Evolutionary conservation across 2,888 invertebrate genomes (phyloP).

Genomic region (Myathropa florea): DNA sequence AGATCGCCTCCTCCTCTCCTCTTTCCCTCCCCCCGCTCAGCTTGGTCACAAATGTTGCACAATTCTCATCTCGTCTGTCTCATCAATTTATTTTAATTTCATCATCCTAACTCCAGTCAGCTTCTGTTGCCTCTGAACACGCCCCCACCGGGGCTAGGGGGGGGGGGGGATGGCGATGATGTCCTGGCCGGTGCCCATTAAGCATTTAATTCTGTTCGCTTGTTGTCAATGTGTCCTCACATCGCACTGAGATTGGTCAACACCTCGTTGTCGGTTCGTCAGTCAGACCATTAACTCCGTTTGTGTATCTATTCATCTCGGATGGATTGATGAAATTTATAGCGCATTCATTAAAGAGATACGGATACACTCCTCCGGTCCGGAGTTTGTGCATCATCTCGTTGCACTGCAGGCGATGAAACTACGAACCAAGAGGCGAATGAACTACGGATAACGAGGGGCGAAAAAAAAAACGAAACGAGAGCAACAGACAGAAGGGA

Average conservation of each 20-base stretch:
- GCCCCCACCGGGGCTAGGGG: too few relatives aligned
- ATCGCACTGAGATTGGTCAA: slow-evolving; percentile 34
- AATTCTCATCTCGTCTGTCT: slow-evolving; percentile 47
- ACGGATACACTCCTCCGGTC: neutral
- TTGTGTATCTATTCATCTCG: slow-evolving; percentile 18
- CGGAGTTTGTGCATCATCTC: neutral
- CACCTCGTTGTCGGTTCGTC: slow-evolving; percentile 40
- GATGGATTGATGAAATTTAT: slow-evolving; percentile 16
- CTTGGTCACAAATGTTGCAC: slow-evolving; percentile 32
- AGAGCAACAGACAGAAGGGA: neutral
- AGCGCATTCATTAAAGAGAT: slow-evolving; percentile 31
- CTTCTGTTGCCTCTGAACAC: neutral
- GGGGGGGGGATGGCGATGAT: neutral
- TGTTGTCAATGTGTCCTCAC: slow-evolving; percentile 40
- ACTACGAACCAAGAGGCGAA: slow-evolving; percentile 2
- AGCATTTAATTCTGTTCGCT: slow-evolving; percentile 54
- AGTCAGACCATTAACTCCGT: slow-evolving; percentile 8
- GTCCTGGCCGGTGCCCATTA: neutral
- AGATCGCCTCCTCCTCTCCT: neutral
- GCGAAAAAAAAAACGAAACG: slow-evolving; percentile 2
- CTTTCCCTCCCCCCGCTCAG: slow-evolving; percentile 1
- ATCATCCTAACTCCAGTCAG: slow-evolving; percentile 19
- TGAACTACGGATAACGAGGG: slow-evolving; percentile 8
- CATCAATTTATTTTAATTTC: slow-evolving; percentile 58
- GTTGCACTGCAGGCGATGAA: neutral